phyloP scores from a whole-genome alignment of 2,797 vertebrate genomes.

The Sebastes steindachneri region DNA sequence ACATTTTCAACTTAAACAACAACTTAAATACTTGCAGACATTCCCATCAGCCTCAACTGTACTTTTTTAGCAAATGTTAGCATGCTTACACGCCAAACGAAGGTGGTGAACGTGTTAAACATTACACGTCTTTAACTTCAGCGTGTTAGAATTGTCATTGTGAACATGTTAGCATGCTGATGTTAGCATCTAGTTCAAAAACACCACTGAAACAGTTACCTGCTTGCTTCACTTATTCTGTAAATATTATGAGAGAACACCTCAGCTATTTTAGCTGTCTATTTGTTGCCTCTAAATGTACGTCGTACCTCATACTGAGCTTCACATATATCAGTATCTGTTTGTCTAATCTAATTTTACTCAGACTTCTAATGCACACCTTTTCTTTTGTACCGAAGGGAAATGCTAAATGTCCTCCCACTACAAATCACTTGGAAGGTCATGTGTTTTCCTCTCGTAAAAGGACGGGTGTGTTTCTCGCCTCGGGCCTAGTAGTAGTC shows the following conservation, averaged over 20 bases:
- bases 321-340: not conserved
- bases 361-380: constrained; percentile 21
- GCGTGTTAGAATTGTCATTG: too few species aligned
- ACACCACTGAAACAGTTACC: not conserved
- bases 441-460: constrained; percentile 74
- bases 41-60: not conserved
- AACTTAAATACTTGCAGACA: not conserved
- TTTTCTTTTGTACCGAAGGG: constrained; percentile 63
- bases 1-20: not conserved
- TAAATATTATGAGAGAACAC: not conserved
- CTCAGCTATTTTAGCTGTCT: not conserved
- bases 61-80: not conserved
- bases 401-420: constrained; percentile 39
- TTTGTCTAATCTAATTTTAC: constrained; percentile 26
- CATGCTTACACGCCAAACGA: not conserved
- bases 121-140: not conserved
- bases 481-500: constrained; percentile 57
- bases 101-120: not conserved
- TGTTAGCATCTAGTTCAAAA: not conserved
- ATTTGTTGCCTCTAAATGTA: not conserved
- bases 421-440: constrained; percentile 69
- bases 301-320: not conserved
- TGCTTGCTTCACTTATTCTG: not conserved
- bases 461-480: constrained; percentile 65
- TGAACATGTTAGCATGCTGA: not conserved